Conservation (phyloP, 2,113 vertebrate species). For the Neogobius melanostomus region DNA sequence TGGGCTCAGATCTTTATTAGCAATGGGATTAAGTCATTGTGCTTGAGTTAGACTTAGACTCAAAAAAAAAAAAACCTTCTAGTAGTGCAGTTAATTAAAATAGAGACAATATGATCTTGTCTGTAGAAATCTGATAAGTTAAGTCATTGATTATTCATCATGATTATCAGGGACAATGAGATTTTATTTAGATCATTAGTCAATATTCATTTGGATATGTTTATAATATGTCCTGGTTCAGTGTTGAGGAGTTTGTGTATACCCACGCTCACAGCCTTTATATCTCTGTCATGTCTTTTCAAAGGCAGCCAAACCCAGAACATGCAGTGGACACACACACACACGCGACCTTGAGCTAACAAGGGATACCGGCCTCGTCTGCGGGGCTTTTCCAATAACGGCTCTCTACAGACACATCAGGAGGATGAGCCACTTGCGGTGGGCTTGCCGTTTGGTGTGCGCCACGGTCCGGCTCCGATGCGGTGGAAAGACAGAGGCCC, state of each 20-base stretch:
- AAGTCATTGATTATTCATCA: background rate
- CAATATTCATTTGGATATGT: background rate
- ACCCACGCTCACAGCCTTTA: conserved; percentile 55
- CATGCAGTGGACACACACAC: conserved; percentile 47
- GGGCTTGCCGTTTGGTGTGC: conserved; percentile 45
- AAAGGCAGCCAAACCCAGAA: conserved; percentile 66
- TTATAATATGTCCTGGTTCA: background rate
- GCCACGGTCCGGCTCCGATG: conserved; percentile 58
- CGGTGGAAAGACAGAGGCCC: conserved; percentile 53
- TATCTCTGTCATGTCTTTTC: conserved; percentile 62
- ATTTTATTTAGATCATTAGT: background rate
- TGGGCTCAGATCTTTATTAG: too few relatives aligned
- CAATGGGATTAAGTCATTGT: too few relatives aligned
- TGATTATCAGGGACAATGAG: background rate
- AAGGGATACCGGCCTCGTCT: conserved; percentile 42
- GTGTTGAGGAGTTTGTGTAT: background rate
- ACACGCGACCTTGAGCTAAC: conserved; percentile 69
- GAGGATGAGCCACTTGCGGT: conserved; percentile 43
- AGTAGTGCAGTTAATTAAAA: too few relatives aligned
- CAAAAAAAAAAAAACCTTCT: too few relatives aligned
- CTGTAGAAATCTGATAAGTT: background rate
- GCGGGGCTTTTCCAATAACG: conserved; percentile 34
- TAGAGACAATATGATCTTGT: background rate
- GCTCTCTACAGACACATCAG: conserved; percentile 31
- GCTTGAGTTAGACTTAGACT: too few relatives aligned